Evolutionary conservation across 35 echinoderm and acorn worm species (phyloP), one percentile per base, ranked within the genome.

Genomic region (Patiria miniata): DNA sequence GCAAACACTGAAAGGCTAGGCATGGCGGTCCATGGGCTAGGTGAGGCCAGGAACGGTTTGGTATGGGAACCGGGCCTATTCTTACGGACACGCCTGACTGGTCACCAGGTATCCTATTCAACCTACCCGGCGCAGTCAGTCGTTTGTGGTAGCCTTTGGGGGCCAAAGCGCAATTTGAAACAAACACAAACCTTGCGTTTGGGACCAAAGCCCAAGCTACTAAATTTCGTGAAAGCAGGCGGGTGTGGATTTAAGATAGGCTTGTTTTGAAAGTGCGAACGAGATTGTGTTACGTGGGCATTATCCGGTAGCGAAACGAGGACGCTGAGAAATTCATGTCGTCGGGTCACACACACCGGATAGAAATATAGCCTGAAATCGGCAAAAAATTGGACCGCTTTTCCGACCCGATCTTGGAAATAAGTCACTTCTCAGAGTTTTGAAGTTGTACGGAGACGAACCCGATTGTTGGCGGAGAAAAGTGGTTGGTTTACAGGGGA

Each of bases 241-340:
- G 65, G 65, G 65, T 73, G 22, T 73, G 65, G 65, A 73, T 73
- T 73, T 32, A 32, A 73, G 26, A 34, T 73, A 73, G 21, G 21
- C 30, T 0, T 73, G 23, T 69, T 36, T 73, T 73, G 7, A 36
- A 73, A 73, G 23, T 32, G 26, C 65, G 7, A 10, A 73, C n/a
- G 65, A 14, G 65, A 34, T 73, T 22, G 34, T 36, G 29, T 73
- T 73, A 73, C 65, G 65, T 28, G 29, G 65, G 65, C 34, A 47
- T 4, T 6, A 47, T 6, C 42, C 34, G 65, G 3, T 73, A 47
- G 12, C 4, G 42, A 12, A 47, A 47, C 42, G 42, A 47, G 42
- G 42, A 47, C 42, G 42, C 42, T 12, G 42, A 6, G 12, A 47
- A 47, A 6, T 47, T 6, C 42, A 47, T 47, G 42, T n/a, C n/a